Evolutionary conservation across 2,113 vertebrate species (phyloP).

Genomic region (Murina feae): DNA sequence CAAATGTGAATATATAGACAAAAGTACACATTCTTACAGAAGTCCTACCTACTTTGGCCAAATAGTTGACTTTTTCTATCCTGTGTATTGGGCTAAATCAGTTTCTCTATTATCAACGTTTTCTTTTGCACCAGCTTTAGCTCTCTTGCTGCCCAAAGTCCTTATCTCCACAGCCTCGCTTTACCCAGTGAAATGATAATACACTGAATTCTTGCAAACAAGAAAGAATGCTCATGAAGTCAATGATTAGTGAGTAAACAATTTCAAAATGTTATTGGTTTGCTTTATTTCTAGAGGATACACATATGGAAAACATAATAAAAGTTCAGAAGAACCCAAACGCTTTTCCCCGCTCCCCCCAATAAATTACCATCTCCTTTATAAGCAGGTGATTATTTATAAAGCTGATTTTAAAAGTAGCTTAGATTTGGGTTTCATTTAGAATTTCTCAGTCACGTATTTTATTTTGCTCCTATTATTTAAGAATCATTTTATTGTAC

Average conservation of each 20-base stretch:
- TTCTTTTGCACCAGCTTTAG: neutral
- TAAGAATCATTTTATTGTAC: slow-evolving; percentile 5
- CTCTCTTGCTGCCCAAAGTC: neutral
- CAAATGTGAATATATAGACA: neutral
- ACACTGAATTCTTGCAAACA: neutral
- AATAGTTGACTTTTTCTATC: neutral
- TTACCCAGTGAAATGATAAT: neutral
- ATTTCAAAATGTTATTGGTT: neutral
- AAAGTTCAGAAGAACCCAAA: neutral
- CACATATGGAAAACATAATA: neutral
- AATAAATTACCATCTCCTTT: neutral
- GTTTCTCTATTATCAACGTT: neutral
- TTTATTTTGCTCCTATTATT: neutral
- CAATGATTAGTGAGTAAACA: neutral
- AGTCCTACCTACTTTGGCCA: neutral
- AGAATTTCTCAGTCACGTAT: neutral
- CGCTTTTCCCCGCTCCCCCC: neutral
- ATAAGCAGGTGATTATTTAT: neutral
- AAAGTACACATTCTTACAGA: neutral
- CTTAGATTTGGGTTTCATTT: neutral
- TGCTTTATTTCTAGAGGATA: neutral
- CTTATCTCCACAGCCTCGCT: neutral
- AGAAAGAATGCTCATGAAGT: neutral
- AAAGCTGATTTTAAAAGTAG: neutral
- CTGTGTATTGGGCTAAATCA: neutral